phyloP scores from a whole-genome alignment of 2,113 vertebrate genomes.

The Ptychochromis oligacanthus region DNA sequence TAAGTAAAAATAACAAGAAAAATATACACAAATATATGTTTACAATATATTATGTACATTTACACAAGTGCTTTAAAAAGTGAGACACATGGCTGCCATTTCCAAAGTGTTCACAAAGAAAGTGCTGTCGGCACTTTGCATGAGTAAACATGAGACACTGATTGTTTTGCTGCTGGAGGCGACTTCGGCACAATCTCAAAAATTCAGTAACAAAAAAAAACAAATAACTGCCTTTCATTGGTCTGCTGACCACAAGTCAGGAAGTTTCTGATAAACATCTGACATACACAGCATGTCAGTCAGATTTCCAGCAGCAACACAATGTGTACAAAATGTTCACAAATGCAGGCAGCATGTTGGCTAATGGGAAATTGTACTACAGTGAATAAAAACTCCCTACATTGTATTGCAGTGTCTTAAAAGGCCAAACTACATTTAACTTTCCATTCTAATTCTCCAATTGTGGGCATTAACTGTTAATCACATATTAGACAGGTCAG shows the following conservation, averaged over 20 bases:
- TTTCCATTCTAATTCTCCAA: not conserved
- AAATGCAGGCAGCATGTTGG: constrained; percentile 25
- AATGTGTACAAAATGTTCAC: constrained; percentile 9
- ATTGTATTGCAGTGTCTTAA: constrained; percentile 78
- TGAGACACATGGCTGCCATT: constrained; percentile 70
- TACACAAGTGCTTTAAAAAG: constrained; percentile 84
- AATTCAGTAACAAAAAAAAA: not conserved
- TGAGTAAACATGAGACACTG: constrained; percentile 15
- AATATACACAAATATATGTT: constrained; percentile 92
- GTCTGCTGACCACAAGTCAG: not conserved
- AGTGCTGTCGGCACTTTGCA: constrained; percentile 17
- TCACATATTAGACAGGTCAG: not conserved
- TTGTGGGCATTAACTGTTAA: not conserved
- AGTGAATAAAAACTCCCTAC: constrained; percentile 68
- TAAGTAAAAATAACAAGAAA: constrained; percentile 88
- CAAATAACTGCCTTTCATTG: not conserved
- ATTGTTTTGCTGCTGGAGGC: constrained; percentile 28
- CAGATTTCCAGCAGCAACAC: constrained; percentile 14
- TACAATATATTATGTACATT: constrained; percentile 89
- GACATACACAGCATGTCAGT: not conserved
- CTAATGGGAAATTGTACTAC: constrained; percentile 50
- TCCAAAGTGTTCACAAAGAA: constrained; percentile 16
- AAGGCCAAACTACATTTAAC: constrained; percentile 12
- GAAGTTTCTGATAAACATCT: not conserved
- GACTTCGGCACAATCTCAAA: not conserved